Conservation (phyloP, 2,888 invertebrate species). For the Phaonia tiefii region DNA sequence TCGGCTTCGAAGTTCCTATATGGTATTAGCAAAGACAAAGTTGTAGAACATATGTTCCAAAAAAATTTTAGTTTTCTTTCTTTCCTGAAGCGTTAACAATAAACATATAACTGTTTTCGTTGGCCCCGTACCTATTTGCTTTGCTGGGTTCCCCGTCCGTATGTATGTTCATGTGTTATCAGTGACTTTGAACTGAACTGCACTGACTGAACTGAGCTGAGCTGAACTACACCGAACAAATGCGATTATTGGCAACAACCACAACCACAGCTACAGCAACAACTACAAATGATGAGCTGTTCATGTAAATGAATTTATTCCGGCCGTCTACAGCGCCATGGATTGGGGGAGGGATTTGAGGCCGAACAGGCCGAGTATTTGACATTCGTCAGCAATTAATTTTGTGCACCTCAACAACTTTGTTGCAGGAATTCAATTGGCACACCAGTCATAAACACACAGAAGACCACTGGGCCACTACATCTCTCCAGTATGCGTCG, state of each 20-base stretch:
- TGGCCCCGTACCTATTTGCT: too few relatives aligned
- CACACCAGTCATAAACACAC: conserved; percentile 69
- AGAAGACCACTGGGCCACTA: not conserved
- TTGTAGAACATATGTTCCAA: too few relatives aligned
- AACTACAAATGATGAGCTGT: conserved; percentile 32
- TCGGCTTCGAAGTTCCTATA: too few relatives aligned
- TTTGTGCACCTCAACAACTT: conserved; percentile 78
- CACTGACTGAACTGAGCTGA: conserved; percentile 12
- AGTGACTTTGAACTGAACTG: conserved; percentile 75
- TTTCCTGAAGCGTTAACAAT: too few relatives aligned
- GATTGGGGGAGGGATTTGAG: conserved; percentile 6
- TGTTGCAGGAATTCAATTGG: conserved; percentile 75
- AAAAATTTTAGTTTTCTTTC: too few relatives aligned
- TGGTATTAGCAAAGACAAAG: too few relatives aligned
- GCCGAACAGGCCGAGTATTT: conserved; percentile 51
- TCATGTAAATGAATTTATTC: conserved; percentile 34
- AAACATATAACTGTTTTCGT: too few relatives aligned
- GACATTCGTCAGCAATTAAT: conserved; percentile 79
- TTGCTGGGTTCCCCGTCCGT: not conserved
- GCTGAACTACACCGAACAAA: conserved; percentile 41
- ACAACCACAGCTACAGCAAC: not conserved
- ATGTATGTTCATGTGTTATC: conserved; percentile 69
- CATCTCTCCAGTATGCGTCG: conserved; percentile 28
- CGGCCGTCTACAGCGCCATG: conserved; percentile 18
- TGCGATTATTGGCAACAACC: conserved; percentile 56